Conservation (phyloP, 2,888 invertebrate genomes). For the Diploptera punctata region DNA sequence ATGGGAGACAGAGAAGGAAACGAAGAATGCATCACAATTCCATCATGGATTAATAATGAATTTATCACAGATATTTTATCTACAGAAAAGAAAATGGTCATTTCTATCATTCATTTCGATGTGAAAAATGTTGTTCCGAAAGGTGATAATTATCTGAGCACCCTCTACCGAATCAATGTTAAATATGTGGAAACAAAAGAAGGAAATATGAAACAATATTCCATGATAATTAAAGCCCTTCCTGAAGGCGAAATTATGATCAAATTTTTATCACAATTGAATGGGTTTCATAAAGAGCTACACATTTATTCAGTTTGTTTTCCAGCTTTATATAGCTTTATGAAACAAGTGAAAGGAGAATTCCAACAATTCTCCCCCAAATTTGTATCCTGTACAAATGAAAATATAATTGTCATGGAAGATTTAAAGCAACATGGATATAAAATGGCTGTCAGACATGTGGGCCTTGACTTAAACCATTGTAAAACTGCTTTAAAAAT, state of each 20-base stretch:
- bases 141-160: constrained; percentile 40
- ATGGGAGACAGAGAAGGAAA: not conserved
- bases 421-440: constrained; percentile 32
- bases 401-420: constrained; percentile 26
- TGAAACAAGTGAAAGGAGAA: not conserved
- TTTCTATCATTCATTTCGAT: not conserved
- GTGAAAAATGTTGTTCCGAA: constrained; percentile 18
- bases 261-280: not conserved
- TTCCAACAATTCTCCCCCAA: not conserved
- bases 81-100: not conserved
- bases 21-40: not conserved
- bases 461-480: constrained; percentile 31
- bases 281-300: not conserved
- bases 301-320: no score
- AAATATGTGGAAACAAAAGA: not conserved
- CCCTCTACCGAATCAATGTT: constrained; percentile 25
- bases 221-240: constrained; percentile 37
- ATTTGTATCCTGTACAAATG: not conserved
- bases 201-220: not conserved
- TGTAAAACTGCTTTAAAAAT: constrained; percentile 11
- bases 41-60: constrained; percentile 24
- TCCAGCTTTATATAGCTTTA: no score
- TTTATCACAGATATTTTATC: constrained; percentile 24
- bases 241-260: constrained; percentile 25
- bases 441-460: constrained; percentile 34